phyloP scores from a whole-genome alignment of 92 coral and sea anemone species.

The Palythoa heliodiscus region DNA sequence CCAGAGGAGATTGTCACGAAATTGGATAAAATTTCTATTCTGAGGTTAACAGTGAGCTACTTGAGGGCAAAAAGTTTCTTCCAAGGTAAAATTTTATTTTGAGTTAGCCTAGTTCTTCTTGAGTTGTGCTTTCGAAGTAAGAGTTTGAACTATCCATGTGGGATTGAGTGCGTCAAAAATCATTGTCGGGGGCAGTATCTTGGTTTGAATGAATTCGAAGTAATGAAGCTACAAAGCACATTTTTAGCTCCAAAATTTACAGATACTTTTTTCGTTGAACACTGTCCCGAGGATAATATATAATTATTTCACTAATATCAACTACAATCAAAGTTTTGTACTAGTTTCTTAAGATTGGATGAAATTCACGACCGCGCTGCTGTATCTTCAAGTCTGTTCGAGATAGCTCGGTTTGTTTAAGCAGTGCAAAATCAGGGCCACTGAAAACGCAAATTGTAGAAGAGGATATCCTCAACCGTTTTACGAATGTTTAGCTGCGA shows the following conservation, averaged over 20 bases:
- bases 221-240: background rate
- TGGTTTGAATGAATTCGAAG: slow-evolving; percentile 26
- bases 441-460: slow-evolving; percentile 51
- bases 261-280: background rate
- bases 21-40: slow-evolving; percentile 97
- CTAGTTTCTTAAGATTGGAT: background rate
- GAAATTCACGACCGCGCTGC: background rate
- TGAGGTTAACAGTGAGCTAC: slow-evolving; percentile 98
- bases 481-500: slow-evolving; percentile 56
- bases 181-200: slow-evolving; percentile 28
- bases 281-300: background rate
- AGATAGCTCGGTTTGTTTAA: slow-evolving; percentile 10
- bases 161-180: slow-evolving; percentile 23
- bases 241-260: background rate
- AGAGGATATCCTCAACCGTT: slow-evolving; percentile 66
- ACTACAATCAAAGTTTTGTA: slow-evolving; percentile 3
- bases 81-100: slow-evolving; percentile 75
- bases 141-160: slow-evolving; percentile 37
- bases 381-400: background rate
- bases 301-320: background rate
- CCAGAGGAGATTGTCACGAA: slow-evolving; percentile 99
- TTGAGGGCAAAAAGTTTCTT: slow-evolving; percentile 98
- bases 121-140: slow-evolving; percentile 14
- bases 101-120: background rate
- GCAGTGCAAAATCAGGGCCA: slow-evolving; percentile 35